phyloP scores from a whole-genome alignment of 2,113 vertebrate genomes.

The Solea solea region DNA sequence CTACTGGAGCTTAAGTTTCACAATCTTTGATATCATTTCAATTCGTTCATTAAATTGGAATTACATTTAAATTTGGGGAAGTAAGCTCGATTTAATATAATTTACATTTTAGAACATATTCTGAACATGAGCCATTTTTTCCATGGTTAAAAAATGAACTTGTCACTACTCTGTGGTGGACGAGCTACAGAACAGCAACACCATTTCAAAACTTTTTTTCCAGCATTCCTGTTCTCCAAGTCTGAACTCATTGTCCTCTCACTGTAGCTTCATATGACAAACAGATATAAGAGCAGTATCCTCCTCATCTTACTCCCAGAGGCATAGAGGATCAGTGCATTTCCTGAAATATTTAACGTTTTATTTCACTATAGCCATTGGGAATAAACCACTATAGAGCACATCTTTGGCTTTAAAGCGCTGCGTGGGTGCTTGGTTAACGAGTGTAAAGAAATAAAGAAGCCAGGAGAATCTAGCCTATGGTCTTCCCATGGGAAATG shows the following conservation, averaged over 20 bases:
- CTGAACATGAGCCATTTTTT: too few relatives aligned
- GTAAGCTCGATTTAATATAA: too few relatives aligned
- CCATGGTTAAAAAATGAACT: too few relatives aligned
- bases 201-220: too few relatives aligned
- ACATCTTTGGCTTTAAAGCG: background rate
- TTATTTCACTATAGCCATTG: background rate
- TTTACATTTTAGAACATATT: too few relatives aligned
- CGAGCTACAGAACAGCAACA: too few relatives aligned
- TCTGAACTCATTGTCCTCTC: background rate
- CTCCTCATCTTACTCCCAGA: background rate
- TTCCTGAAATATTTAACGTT: background rate
- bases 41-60: too few relatives aligned
- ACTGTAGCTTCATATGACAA: too few relatives aligned
- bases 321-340: background rate
- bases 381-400: background rate
- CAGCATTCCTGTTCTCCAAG: background rate
- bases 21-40: background rate
- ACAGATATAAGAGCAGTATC: background rate
- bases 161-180: too few relatives aligned
- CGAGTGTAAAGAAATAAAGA: slow-evolving; percentile 5
- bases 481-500: slow-evolving; percentile 36
- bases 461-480: slow-evolving; percentile 31
- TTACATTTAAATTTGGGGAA: slow-evolving; percentile 2
- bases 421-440: background rate
- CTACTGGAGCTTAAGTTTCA: background rate